Evolutionary conservation across 2,797 vertebrate genomes (phyloP).

Genomic region (Phrynocephalus vlangalii): DNA sequence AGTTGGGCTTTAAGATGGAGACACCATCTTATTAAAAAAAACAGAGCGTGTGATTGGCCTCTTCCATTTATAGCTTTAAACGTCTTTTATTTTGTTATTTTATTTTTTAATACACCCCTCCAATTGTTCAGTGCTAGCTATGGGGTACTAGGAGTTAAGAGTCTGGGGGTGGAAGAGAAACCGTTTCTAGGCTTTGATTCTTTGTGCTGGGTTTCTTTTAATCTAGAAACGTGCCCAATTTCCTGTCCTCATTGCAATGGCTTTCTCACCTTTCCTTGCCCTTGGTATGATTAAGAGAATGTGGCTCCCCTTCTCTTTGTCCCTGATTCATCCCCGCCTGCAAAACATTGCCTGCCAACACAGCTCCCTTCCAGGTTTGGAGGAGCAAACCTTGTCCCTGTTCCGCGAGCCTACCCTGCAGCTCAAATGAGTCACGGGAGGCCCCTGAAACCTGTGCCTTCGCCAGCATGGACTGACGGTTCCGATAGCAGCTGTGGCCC

Average conservation of each 20-base stretch:
- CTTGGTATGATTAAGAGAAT: neutral
- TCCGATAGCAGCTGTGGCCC: constrained; percentile 27
- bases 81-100: neutral
- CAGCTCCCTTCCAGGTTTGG: neutral
- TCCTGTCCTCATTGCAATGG: neutral
- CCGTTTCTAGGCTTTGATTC: neutral
- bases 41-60: too few species aligned
- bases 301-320: neutral
- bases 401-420: neutral
- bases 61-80: too few species aligned
- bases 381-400: neutral
- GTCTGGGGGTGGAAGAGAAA: neutral
- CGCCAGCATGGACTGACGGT: constrained; percentile 6
- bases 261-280: neutral
- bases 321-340: neutral
- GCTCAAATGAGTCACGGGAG: constrained; percentile 19
- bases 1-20: neutral
- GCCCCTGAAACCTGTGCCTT: neutral
- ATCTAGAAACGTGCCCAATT: neutral
- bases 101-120: neutral
- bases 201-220: neutral
- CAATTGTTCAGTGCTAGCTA: neutral
- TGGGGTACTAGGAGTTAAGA: neutral
- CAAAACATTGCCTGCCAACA: neutral
- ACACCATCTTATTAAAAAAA: too few species aligned